phyloP scores from a whole-genome alignment of 2,888 invertebrate genomes.

The Miltochrista miniata region DNA sequence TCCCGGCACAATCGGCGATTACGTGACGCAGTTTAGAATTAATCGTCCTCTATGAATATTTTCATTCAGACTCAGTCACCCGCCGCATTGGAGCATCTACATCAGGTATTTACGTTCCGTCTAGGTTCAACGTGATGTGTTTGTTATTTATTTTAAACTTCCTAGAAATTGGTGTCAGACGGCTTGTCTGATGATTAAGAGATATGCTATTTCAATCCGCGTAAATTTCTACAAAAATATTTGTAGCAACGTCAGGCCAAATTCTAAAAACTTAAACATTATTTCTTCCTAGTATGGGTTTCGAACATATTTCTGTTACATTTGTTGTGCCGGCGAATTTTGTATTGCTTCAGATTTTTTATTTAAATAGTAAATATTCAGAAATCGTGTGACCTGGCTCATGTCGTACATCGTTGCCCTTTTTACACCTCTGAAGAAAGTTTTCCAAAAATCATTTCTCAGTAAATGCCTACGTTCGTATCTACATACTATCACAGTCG shows the following conservation, averaged over 20 bases:
- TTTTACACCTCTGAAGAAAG: no score
- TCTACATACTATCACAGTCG: no score
- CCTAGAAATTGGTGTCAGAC: slow-evolving; percentile 31
- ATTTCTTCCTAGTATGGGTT: not conserved
- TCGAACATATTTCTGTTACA: not conserved
- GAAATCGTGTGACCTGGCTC: no score
- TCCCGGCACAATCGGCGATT: slow-evolving; percentile 53
- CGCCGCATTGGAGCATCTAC: slow-evolving; percentile 8
- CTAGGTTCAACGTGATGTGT: slow-evolving; percentile 26
- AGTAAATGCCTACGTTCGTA: no score
- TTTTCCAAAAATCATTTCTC: no score
- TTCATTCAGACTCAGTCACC: slow-evolving; percentile 37
- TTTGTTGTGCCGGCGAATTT: no score
- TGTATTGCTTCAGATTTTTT: no score
- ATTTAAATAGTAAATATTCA: no score
- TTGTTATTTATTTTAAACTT: slow-evolving; percentile 36
- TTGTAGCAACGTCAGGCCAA: slow-evolving; percentile 5
- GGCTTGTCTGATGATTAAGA: slow-evolving; percentile 18
- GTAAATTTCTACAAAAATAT: slow-evolving; percentile 19
- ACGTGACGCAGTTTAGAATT: slow-evolving; percentile 66
- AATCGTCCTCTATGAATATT: slow-evolving; percentile 49
- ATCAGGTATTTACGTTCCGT: slow-evolving; percentile 34
- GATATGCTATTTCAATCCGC: slow-evolving; percentile 15
- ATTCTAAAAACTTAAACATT: slow-evolving; percentile 13
- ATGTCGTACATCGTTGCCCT: no score